Base-by-base conservation (phyloP, 2,797 vertebrate genomes). In the Lerista edwardsae region DNA sequence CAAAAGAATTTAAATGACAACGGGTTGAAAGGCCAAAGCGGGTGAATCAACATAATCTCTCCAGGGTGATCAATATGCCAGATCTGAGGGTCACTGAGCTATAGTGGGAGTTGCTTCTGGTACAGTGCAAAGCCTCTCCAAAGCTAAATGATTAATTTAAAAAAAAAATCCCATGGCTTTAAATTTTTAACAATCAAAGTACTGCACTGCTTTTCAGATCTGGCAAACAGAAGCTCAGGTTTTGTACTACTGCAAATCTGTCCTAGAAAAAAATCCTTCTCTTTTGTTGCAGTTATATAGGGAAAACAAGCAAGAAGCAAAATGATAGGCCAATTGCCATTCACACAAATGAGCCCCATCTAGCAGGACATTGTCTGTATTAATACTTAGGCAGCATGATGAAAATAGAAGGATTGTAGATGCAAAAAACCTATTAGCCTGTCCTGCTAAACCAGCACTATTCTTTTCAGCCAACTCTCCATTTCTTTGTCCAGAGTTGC, bases 1-100 rank as follows among this genome's bases (percentile, higher is more conserved):
- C 31, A 72, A 44, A 77, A 81, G 25, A 75, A 87, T 87, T 74
- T 79, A 79, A 83, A 83, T 77, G 44, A 44, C 79, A 87, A 84
- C 36, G 51, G 67, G 65, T 34, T 87, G 59, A 87, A 81, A 86
- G 67, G 74, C 79, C 65, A 84, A 61, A 59, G 36, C 29, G 57
- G 57, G 19, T 21, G 59, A 55, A 77, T 80, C 36, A 12, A 65
- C 71, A 64, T 34, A 84, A 73, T 29, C 17, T 76, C n/a, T 72
- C 59, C 79, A 73, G 67, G 27, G 39, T 81, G 59, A 77, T 84
- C 86, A 77, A 73, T 84, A 73, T 73, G 31, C 36, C 74, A 84
- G 14, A 72, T 36, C 19, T n/a, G 47, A 36, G 5, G 21, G 78
- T 77, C 68, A 77, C 65, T 71, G 82, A 36, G 21, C 81, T 47